These are phyloP conservation scores for Malthinus flaveolus DNA, from an alignment of 2,888 invertebrate genomes.

Conservation along the genomic window DNA sequence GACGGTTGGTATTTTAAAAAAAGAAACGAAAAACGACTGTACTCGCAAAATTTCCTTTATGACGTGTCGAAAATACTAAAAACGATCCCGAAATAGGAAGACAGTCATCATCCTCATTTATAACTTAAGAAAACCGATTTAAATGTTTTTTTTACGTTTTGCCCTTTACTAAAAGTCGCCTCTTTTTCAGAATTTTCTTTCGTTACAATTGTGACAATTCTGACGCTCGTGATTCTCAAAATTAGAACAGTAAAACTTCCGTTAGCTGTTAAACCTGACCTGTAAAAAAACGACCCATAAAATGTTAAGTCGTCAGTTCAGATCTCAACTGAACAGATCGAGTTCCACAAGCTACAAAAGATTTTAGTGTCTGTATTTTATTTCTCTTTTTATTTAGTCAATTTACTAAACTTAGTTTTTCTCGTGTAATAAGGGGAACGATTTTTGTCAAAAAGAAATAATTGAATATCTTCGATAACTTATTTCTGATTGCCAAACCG, in stretches of 20 bases:
- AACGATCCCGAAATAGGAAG: too few species aligned
- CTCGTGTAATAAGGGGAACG: slow-evolving; percentile 13
- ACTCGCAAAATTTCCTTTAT: too few species aligned
- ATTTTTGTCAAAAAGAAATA: not conserved
- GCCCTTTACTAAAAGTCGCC: too few species aligned
- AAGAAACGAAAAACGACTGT: too few species aligned
- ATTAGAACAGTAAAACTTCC: slow-evolving; percentile 36
- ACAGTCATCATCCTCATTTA: too few species aligned
- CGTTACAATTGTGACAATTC: slow-evolving; percentile 32
- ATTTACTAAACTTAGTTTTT: slow-evolving; percentile 19
- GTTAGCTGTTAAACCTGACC: slow-evolving; percentile 32
- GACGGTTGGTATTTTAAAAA: too few species aligned
- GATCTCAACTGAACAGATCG: slow-evolving; percentile 26
- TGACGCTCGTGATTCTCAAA: slow-evolving; percentile 35
- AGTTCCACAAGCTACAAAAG: slow-evolving; percentile 23
- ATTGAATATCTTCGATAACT: too few species aligned
- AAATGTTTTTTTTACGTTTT: too few species aligned
- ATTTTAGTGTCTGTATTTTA: slow-evolving; percentile 26
- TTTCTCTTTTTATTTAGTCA: slow-evolving; percentile 27
- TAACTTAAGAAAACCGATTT: too few species aligned
- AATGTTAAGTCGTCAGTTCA: slow-evolving; percentile 30
- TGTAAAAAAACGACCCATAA: slow-evolving; percentile 30
- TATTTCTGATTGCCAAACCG: too few species aligned
- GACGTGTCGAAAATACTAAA: too few species aligned
- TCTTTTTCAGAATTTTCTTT: slow-evolving; percentile 12